A percentile compares a stretch with the other conserved stretches of the same genome.
Evolutionary conservation across 35 echinoderm and acorn worm species (phyloP).

Genomic region (Patiria miniata): DNA sequence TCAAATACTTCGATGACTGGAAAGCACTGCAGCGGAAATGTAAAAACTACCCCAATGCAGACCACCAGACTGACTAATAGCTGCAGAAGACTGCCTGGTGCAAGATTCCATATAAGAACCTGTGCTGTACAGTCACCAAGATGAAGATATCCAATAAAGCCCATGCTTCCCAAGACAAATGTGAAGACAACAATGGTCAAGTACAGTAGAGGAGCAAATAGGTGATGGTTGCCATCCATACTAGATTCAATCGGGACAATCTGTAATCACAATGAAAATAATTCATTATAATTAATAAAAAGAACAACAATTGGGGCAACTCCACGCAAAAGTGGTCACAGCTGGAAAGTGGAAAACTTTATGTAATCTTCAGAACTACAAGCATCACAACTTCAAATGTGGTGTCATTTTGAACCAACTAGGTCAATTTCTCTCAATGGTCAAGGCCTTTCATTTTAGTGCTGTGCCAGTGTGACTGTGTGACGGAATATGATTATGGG

Average conservation of each 20-base stretch:
- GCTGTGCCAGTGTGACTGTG: too few relatives aligned
- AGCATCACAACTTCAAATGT: too few relatives aligned
- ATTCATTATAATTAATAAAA: too few relatives aligned
- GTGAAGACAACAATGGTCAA: constrained; percentile 66
- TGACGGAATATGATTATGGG: too few relatives aligned
- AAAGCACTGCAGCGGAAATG: constrained; percentile 88
- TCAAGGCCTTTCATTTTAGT: too few relatives aligned
- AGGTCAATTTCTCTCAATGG: too few relatives aligned
- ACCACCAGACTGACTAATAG: constrained; percentile 48
- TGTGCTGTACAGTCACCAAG: constrained; percentile 68
- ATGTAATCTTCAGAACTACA: too few relatives aligned
- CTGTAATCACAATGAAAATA: constrained; percentile 44
- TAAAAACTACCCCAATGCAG: constrained; percentile 75
- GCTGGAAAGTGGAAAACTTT: too few relatives aligned
- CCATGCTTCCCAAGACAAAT: constrained; percentile 64
- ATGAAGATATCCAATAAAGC: constrained; percentile 77
- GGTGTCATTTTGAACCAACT: too few relatives aligned
- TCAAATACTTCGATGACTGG: constrained; percentile 84
- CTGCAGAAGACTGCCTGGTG: not conserved
- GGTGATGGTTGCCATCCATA: constrained; percentile 74
- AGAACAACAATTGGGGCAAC: too few relatives aligned
- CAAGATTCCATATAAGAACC: constrained; percentile 80
- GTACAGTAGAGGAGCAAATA: constrained; percentile 81
- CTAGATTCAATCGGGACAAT: constrained; percentile 97
- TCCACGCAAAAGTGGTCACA: too few relatives aligned